Evolutionary conservation across 2,888 invertebrate species (phyloP), one percentile per base, ranked within the genome.

Genomic region (Vanessa cardui): DNA sequence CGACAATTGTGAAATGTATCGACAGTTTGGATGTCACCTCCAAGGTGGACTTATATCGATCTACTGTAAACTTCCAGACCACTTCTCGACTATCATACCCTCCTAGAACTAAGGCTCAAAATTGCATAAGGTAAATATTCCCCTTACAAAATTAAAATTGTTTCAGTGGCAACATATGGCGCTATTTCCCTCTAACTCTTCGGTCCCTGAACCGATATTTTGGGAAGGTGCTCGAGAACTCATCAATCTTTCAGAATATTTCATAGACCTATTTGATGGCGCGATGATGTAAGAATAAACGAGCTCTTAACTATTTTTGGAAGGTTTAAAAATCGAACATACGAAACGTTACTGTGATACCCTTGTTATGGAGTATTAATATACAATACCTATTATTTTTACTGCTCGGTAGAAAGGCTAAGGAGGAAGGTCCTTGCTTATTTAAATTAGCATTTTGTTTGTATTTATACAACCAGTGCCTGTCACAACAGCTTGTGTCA

Each of bases 1-100:
- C 91, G 92, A 92, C 92, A 91, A 92, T 90, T 92, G 92, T 91
- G 91, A 92, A 92, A 92, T 92, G 92, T 92, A 92, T 92, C 92
- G 92, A 92, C 92, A 92, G 89, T 89, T 90, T 82, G 85, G 84
- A 84, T 88, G 89, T 89, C 92, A 92, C 90, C 92, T 92, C 81
- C 78, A 79, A 85, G 85, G 84, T 84, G 80, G 80, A 83, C 83
- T 78, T 80, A 72, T 72, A 70, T 62, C 64, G 72, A 74, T 54
- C 69, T 68, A 65, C 47, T 67, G 71, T 69, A 70, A 66, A 46
- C 62, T 21, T 47, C 9, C 31, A 9, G 8, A n/a, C 46, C 33
- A 71, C 70, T 69, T 75, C 70, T 77, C 68, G 72, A 76, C 75
- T 78, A 72, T 74, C 74, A 67, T 76, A 76, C 71, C 72, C 63